Percentiles rank a stretch among this genome's conserved stretches.
Conservation (phyloP, 2,113 vertebrate genomes). For the Onychostoma macrolepis region DNA sequence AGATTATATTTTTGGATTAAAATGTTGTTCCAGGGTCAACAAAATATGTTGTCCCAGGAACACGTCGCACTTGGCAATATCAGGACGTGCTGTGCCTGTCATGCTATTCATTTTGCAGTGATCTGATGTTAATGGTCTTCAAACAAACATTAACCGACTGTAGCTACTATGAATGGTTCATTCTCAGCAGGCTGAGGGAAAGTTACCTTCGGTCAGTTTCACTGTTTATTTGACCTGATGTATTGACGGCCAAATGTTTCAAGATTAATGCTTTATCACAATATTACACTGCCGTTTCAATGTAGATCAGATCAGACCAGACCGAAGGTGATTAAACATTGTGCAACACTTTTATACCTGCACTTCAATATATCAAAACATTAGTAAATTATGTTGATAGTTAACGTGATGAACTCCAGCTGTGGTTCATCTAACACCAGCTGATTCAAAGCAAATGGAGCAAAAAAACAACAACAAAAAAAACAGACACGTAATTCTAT, state of each 20-base stretch:
- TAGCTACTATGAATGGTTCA: not conserved
- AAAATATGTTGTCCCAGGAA: too few species aligned
- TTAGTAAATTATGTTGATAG: not conserved
- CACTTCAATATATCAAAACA: not conserved
- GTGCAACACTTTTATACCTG: not conserved
- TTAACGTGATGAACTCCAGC: not conserved
- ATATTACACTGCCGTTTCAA: not conserved
- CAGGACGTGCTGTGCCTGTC: too few species aligned
- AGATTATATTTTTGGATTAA: too few species aligned
- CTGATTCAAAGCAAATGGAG: not conserved
- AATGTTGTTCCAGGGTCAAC: too few species aligned
- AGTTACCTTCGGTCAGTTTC: not conserved
- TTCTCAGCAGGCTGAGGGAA: not conserved
- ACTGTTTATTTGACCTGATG: not conserved
- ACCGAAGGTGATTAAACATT: not conserved
- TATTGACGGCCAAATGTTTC: not conserved
- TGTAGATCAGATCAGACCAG: not conserved
- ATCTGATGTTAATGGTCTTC: too few species aligned
- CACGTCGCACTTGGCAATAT: too few species aligned
- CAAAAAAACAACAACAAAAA: not conserved
- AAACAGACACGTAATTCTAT: not conserved
- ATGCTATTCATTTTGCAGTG: too few species aligned
- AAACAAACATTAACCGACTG: too few species aligned
- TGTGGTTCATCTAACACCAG: not conserved
- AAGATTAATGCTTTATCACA: not conserved